Evolutionary conservation across 2,113 vertebrate species (phyloP).

Genomic region (Myotis yumanensis): DNA sequence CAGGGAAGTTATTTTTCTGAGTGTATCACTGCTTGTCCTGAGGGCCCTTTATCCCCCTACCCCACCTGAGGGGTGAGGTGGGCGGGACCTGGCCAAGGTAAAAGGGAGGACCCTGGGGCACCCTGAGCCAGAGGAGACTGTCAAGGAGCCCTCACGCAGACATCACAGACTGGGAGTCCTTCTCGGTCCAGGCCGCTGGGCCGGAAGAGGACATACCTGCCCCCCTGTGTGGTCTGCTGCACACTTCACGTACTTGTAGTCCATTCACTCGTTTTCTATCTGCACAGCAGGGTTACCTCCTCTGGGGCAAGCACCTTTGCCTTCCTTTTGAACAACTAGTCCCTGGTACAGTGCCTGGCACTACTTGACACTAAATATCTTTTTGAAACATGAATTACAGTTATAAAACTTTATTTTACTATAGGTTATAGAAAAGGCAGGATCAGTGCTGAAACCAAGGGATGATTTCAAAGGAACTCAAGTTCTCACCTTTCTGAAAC

Average conservation of each 20-base stretch:
- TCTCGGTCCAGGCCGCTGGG: background rate
- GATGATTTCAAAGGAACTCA: background rate
- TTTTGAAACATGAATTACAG: background rate
- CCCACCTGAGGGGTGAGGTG: background rate
- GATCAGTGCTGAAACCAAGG: background rate
- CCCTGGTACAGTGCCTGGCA: rapidly evolving
- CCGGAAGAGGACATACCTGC: background rate
- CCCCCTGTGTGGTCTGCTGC: background rate
- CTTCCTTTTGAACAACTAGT: background rate
- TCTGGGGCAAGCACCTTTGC: background rate
- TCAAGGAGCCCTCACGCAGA: background rate
- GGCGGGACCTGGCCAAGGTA: no score
- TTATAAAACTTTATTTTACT: background rate
- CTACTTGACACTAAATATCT: background rate
- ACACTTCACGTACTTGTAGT: background rate
- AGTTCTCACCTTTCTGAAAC: background rate
- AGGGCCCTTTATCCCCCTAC: background rate
- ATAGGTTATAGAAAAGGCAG: background rate
- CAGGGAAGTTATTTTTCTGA: background rate
- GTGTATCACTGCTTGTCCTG: background rate
- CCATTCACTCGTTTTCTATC: background rate
- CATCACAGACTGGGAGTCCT: background rate
- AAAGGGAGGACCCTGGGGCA: background rate
- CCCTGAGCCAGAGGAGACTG: background rate
- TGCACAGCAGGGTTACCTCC: background rate